Conservation (phyloP, 2,113 vertebrate genomes). For the Cisticola juncidis region DNA sequence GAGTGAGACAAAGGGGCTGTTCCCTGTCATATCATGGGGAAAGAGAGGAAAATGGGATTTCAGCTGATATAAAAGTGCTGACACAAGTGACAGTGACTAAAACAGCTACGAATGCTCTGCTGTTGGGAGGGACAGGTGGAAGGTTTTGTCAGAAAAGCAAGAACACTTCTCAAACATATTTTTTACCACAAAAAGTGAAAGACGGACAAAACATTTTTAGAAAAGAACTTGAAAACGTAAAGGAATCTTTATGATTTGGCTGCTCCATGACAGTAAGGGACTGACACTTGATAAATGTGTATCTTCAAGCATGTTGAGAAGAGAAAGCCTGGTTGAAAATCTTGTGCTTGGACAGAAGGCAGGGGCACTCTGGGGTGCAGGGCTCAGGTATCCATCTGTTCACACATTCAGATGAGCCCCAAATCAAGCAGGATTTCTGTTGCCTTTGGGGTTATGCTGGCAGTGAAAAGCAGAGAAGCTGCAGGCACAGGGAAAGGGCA, state of each 20-base stretch:
- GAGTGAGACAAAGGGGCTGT: neutral
- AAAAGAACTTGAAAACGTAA: neutral
- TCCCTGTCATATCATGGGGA: neutral
- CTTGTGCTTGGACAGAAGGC: neutral
- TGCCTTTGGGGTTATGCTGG: neutral
- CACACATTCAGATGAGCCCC: neutral
- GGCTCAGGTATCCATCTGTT: neutral
- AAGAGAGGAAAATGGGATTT: neutral
- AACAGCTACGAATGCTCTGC: neutral
- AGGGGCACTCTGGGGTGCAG: neutral
- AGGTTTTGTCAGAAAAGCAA: neutral
- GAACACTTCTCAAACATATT: neutral
- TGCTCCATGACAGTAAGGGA: neutral
- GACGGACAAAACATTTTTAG: neutral
- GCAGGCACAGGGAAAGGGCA: neutral
- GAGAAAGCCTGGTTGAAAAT: neutral
- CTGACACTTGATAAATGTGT: neutral
- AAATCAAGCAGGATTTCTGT: neutral
- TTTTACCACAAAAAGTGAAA: neutral
- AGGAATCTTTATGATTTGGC: neutral
- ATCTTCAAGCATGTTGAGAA: neutral
- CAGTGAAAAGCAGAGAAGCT: neutral
- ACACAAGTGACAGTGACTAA: neutral
- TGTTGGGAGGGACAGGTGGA: neutral
- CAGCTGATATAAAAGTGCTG: neutral